Evolutionary conservation across 2,888 invertebrate species (phyloP), one percentile per base, ranked within the genome.

Genomic region (Drosophila hawaiiensis): DNA sequence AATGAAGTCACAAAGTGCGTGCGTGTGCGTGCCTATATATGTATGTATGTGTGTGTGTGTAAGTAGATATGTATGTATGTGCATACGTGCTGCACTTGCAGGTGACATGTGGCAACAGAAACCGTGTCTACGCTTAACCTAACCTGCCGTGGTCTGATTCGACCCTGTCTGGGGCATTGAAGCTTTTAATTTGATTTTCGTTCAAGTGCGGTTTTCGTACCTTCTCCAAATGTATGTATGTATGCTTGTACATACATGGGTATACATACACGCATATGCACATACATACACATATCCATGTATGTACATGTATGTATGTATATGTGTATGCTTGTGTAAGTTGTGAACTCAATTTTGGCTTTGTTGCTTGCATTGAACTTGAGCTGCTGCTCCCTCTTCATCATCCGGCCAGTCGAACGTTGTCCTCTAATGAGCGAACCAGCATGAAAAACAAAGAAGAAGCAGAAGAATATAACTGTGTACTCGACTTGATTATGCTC

Each of bases 121-220:
- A 58, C 82, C 82, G 81, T 73, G 78, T 79, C 82, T 72, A 69
- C 58, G 80, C 70, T 66, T 74, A 70, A 73, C 63, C 82, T 77
- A 74, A 61, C 71, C 75, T 54, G 65, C 37, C 73, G 68, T 79
- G 78, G 66, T 73, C 68, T 53, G 31, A 16, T 61, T 65, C 67
- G 70, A 80, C 76, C 76, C 78, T 69, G 85, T 84, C 89, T 85
- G 78, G 76, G 73, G 86, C 84, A 89, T 82, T 90, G 81, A 85
- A 89, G 89, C 90, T 89, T 89, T 89, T 89, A 89, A 89, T 89
- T 89, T 89, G 89, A 89, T 91, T 89, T 91, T 90, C 89, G 89
- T 88, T 90, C 91, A 85, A 91, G 91, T 91, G 91, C 85, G 87
- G 91, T 90, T 90, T 91, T 72, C 58, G 56, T 61, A 52, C 61